These are phyloP conservation scores for Cephalopachus bancanus DNA, from an alignment of 2,797 vertebrate species.

Conservation along the genomic window DNA sequence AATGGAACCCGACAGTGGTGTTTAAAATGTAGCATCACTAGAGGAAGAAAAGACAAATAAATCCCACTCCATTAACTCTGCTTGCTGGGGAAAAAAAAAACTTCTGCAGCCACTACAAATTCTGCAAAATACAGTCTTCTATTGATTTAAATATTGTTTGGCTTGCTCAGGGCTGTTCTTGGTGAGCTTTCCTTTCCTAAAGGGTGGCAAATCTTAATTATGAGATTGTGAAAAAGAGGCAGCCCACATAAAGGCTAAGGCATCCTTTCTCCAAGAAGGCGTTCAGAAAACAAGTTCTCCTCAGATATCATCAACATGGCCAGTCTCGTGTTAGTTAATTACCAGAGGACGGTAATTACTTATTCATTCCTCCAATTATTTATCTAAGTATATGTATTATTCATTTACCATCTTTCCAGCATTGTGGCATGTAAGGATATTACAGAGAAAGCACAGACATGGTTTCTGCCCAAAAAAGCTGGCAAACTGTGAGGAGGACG, in stretches of 20 bases:
- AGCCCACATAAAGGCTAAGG: fast-evolving
- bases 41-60: background rate
- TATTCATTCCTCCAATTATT: background rate
- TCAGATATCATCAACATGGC: background rate
- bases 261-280: background rate
- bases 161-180: background rate
- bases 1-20: fast-evolving
- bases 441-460: background rate
- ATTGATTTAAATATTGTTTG: background rate
- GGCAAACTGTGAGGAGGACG: background rate
- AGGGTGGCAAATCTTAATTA: background rate
- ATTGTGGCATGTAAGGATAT: no score
- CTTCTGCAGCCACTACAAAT: background rate
- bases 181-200: background rate
- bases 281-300: background rate
- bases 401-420: background rate
- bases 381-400: background rate
- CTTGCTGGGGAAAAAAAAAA: background rate
- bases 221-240: background rate
- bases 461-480: background rate
- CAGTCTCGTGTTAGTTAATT: background rate
- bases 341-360: background rate
- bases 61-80: background rate
- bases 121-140: background rate
- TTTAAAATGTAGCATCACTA: background rate